Conservation (phyloP, 2,113 vertebrate genomes). For the Patagioenas fasciata region DNA sequence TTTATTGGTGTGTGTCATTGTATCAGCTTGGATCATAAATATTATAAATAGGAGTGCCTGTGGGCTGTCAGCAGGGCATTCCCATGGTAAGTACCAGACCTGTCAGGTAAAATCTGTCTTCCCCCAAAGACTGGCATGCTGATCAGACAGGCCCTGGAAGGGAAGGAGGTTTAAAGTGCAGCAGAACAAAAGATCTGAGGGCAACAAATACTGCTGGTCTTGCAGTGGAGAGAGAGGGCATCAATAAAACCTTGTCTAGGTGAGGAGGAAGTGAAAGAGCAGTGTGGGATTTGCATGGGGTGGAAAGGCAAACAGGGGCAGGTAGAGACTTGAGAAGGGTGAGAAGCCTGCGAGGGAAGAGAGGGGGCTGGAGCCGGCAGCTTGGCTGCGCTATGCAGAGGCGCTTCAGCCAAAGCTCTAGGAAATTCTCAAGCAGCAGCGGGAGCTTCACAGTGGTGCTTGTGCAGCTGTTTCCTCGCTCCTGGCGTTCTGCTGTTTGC, state of each 20-base stretch:
- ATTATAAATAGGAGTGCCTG: neutral
- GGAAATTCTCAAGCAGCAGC: neutral
- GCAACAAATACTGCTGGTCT: accelerated
- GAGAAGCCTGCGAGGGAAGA: neutral
- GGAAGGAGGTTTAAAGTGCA: neutral
- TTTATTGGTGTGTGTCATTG: neutral
- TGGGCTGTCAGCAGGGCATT: neutral
- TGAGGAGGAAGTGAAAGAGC: neutral
- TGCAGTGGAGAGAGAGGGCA: neutral
- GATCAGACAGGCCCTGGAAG: neutral
- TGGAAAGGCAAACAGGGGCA: neutral
- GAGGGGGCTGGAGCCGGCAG: neutral
- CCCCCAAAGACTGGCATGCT: accelerated
- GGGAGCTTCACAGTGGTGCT: neutral
- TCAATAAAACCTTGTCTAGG: neutral
- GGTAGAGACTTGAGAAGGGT: neutral
- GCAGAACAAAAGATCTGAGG: neutral
- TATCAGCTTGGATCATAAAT: neutral
- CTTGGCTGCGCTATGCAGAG: neutral
- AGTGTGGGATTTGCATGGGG: neutral
- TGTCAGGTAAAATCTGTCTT: neutral
- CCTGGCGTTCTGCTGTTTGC: neutral
- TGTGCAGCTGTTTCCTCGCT: neutral
- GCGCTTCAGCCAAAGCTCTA: accelerated
- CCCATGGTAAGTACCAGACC: neutral